phyloP scores from a whole-genome alignment of 2,113 vertebrate genomes.

The Passerina amoena region DNA sequence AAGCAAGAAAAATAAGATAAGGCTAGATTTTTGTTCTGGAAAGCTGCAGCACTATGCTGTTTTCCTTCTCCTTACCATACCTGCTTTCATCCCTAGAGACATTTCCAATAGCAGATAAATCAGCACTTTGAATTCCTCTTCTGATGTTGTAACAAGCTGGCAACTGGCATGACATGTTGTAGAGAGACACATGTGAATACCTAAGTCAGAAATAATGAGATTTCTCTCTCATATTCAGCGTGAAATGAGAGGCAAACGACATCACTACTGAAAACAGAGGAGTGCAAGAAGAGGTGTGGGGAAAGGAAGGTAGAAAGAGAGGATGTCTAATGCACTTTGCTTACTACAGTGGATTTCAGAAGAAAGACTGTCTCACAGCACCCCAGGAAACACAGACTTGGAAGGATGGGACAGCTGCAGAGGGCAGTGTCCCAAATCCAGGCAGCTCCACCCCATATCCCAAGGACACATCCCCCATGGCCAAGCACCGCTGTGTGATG shows the following conservation, averaged over 20 bases:
- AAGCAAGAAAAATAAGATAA: constrained; percentile 21
- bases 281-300: not conserved
- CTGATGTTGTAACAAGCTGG: constrained; percentile 68
- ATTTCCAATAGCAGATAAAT: constrained; percentile 64
- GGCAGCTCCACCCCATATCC: not conserved
- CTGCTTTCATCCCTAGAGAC: constrained; percentile 20
- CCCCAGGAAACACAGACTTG: not conserved
- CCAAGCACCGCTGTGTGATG: not conserved
- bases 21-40: not conserved
- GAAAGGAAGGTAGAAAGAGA: not conserved
- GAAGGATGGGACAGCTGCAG: not conserved
- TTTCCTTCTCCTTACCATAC: not conserved
- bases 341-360: not conserved
- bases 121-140: constrained; percentile 60
- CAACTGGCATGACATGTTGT: constrained; percentile 49
- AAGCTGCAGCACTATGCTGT: not conserved
- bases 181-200: constrained; percentile 49
- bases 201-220: constrained; percentile 75
- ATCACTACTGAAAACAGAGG: not conserved
- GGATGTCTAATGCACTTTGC: not conserved
- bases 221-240: constrained; percentile 55
- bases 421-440: not conserved
- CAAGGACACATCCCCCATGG: not conserved
- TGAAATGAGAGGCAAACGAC: constrained; percentile 53
- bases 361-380: not conserved